These are phyloP conservation scores for Agrypnia vestita DNA, from an alignment of 1,140 invertebrate genomes.

Conservation along the genomic window DNA sequence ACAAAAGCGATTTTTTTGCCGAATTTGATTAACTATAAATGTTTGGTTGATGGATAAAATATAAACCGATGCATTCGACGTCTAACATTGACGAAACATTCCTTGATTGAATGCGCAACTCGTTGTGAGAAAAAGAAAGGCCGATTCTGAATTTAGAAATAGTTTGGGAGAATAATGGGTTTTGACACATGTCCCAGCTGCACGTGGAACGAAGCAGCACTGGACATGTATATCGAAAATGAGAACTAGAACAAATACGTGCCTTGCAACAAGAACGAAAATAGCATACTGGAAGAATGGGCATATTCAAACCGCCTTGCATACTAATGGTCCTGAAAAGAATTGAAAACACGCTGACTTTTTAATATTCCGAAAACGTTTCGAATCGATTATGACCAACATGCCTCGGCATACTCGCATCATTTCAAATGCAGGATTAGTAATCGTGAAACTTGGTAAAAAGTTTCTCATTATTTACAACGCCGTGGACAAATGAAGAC, in stretches of 20 bases:
- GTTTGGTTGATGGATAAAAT: no score
- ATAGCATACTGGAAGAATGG: neutral
- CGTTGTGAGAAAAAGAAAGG: no score
- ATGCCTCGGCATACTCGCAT: neutral
- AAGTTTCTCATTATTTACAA: neutral
- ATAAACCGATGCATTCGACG: no score
- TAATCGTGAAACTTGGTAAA: neutral
- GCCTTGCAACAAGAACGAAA: neutral
- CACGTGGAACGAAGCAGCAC: neutral
- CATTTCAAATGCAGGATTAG: neutral
- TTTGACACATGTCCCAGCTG: no score
- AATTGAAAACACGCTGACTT: neutral
- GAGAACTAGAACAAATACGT: slow-evolving; percentile 3
- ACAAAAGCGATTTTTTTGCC: no score
- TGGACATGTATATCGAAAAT: neutral
- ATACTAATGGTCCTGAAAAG: neutral
- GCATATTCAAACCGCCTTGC: neutral
- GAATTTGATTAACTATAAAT: no score
- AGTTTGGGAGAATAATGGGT: no score
- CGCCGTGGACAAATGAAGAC: neutral
- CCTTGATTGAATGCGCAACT: no score
- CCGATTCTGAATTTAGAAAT: no score
- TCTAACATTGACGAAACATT: no score
- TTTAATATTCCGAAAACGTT: slow-evolving; percentile 24
- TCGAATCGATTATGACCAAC: slow-evolving; percentile 32